Base-by-base conservation (phyloP, 2,797 vertebrate species). In the Pseudotriccus pelzelni region DNA sequence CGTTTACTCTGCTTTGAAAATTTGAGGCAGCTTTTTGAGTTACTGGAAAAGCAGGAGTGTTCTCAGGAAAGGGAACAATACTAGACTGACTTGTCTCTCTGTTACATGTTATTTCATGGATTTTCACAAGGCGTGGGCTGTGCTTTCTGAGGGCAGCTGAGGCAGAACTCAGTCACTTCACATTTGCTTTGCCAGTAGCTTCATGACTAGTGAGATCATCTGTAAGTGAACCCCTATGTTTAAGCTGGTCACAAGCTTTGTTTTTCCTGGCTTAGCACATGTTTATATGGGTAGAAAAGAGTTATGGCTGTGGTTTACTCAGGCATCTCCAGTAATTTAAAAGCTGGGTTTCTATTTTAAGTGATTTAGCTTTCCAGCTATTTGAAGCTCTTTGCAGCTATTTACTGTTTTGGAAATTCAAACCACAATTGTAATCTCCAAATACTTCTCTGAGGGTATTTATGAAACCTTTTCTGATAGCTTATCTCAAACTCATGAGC, bases 51-150 rank as follows among this genome's bases (percentile, higher is more conserved):
- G 49, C 10, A 32, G 7, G 2, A 11, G 5, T 1, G 0, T 39
- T 60, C 60, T 80, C 5, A 2, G 41, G 49, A 72, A 63, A 25
- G 0, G 1, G 20, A 85, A 10, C 11, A 37, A 5, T 62, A 3
- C 18, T 60, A 1, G 0, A 36, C 34, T 1, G 2, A 49, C 19
- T 30, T 1, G 0, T 41, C 18, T 63, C 5, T 22, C 37, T 43
- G 24, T 66, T 81, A 52, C 16, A 32, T 43, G 21, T 66, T 44
- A 63, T 59, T 70, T 63, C 12, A 67, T 12, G 55, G 56, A 62
- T 74, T 78, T 87, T 70, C 43, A 50, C 22, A 14, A 11, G 32
- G 9, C 2, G 2, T 46, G 39, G 20, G 21, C 15, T 66, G 8
- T 47, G 22, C 41, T 28, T 63, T 59, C 55, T 52, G 34, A 67